Evolutionary conservation across 2,888 invertebrate genomes (phyloP), one percentile per base, ranked within the genome.

Genomic region (Margaritifera margaritifera): DNA sequence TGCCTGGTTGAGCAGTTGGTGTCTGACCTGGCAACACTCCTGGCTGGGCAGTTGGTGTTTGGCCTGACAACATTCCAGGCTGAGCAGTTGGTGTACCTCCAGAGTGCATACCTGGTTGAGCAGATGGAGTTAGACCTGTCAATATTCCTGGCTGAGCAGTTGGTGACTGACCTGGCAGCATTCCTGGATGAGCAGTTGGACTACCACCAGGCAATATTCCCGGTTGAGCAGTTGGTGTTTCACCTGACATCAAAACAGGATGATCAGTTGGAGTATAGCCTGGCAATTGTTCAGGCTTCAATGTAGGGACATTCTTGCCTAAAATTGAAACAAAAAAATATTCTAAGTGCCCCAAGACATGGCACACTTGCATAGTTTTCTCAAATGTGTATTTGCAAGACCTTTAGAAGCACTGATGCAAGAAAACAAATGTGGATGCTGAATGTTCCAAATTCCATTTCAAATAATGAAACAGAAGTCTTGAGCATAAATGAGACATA

Each of bases 1-100:
- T 25, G n/a, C 65, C 65, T 64, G 74, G 74, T 54, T 71, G 66
- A 22, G 74, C 74, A 51, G 74, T 74, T 68, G 74, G 74, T 57
- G 74, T 63, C 31, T 66, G 62, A 6, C 69, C 74, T 58, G 71
- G 58, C 4, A 65, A 20, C 19, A 66, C 31, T 25, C 70, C 63
- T 68, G 74, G 74, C 57, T 68, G 56, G 53, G 71, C 71, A 52
- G 72, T 68, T 66, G 73, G 73, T 15, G 68, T 59, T 42, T 70
- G 64, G 24, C 74, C 74, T 55, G 74, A 56, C 0, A 63, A 22
- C 20, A 58, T 24, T 18, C 62, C 56, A 65, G 73, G 79, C 54
- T 69, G 67, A 59, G 66, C 72, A 58, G 78, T 67, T 59, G 75
- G 77, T 59, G 72, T 31, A 15, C 68, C 57, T 51, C 73, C 73